Evolutionary conservation across 2,113 vertebrate genomes (phyloP), one percentile per base, ranked within the genome.

Genomic region (Copsychus sechellarum): DNA sequence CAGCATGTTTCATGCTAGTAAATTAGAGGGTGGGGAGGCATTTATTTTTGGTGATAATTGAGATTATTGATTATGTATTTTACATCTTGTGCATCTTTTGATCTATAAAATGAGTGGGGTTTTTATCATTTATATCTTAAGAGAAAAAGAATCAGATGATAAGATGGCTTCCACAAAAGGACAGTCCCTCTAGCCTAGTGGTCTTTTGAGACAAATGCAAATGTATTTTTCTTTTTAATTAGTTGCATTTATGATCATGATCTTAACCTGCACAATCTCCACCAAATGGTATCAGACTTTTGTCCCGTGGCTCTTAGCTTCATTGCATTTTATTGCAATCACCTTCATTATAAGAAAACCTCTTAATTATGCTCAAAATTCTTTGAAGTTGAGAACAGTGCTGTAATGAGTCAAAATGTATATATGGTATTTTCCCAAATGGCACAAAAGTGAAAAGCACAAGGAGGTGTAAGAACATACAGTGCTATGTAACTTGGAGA

Each of bases 281-380:
- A n/a, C 47, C 58, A 38, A 83, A 40, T 34, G 23, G 17, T 47
- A 53, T 56, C 51, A 66, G 28, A 40, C 9, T 90, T 86, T 8
- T 40, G 42, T 92, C 64, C 57, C 1, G 0, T 54, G 62, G 78
- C 70, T 93, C 48, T 42, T 61, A 71, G 48, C 58, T 73, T 36
- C 33, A 45, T 48, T 64, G 36, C 51, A 17, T 81, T 84, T 81
- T 86, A 48, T 92, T 89, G 36, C n/a, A 54, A 48, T 89, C 66
- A 90, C 74, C 66, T 89, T 92, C 73, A 12, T 93, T 69, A 42
- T 54, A 87, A 58, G 56, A 73, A 88, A 95, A 62, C 5, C 21
- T 83, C 69, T 91, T 97, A 90, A 96, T 95, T 96, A 90, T 90
- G 79, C 58, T 82, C 64, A 56, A 81, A 95, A 82, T 61, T 29